Evolutionary conservation across 2,888 invertebrate species (phyloP).

Genomic region (Mongoloraphidia duomilia): DNA sequence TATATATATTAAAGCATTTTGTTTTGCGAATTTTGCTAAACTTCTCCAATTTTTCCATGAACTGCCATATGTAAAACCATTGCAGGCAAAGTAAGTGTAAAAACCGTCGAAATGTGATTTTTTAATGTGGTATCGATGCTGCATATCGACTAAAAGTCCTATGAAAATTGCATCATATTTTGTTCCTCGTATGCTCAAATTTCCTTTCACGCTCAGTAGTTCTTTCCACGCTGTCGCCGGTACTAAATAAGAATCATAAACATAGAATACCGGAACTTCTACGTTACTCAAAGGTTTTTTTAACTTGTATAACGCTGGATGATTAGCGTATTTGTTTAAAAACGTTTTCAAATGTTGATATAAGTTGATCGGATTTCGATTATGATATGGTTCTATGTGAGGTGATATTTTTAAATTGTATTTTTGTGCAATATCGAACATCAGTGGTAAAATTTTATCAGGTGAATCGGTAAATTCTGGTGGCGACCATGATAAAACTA

Average conservation of each 20-base stretch:
- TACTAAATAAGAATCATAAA: conserved; percentile 45
- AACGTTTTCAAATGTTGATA: conserved; percentile 29
- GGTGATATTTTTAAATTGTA: conserved; percentile 36
- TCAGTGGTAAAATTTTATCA: conserved; percentile 17
- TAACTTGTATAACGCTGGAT: conserved; percentile 39
- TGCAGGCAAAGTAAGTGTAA: conserved; percentile 48
- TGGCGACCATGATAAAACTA: conserved; percentile 40
- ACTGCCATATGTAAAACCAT: conserved; percentile 45
- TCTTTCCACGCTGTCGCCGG: conserved; percentile 37
- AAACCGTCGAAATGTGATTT: conserved; percentile 39
- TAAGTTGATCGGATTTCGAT: conserved; percentile 33
- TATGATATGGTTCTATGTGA: conserved; percentile 41
- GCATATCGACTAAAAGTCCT: conserved; percentile 38
- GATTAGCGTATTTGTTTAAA: conserved; percentile 33
- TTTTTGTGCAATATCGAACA: conserved; percentile 25
- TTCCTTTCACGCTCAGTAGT: conserved; percentile 29
- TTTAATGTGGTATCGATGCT: conserved; percentile 35
- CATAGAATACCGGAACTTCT: conserved; percentile 38
- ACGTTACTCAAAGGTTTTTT: conserved; percentile 21
- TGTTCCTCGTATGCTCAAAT: conserved; percentile 34
- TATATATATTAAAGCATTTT: conserved; percentile 44
- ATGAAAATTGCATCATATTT: conserved; percentile 40
- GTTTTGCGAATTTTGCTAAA: conserved; percentile 36
- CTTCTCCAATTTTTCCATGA: conserved; percentile 37
- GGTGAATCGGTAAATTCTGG: conserved; percentile 25